Evolutionary conservation across 2,113 vertebrate species (phyloP).

Genomic region (Ceratotherium simum): DNA sequence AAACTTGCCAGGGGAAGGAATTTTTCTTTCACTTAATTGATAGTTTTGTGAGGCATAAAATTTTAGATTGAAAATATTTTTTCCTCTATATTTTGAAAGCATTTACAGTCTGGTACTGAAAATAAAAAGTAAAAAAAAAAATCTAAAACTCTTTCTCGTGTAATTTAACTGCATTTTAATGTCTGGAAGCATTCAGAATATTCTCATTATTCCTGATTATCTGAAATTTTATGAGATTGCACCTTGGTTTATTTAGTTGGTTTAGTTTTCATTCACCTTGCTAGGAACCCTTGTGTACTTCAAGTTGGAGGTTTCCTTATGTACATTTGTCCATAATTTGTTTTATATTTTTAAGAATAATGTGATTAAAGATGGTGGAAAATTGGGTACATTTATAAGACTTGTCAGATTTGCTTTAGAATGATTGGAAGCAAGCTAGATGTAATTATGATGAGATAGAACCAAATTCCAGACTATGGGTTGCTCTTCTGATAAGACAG

Average conservation of each 20-base stretch:
- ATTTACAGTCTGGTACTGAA: not conserved
- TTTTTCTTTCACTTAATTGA: not conserved
- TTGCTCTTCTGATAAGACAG: not conserved
- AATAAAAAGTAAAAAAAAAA: not conserved
- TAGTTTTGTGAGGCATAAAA: not conserved
- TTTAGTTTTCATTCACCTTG: not conserved
- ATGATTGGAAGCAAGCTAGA: not conserved
- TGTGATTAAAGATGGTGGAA: not conserved
- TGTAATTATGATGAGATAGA: not conserved
- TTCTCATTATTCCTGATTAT: not conserved
- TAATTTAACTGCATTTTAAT: not conserved
- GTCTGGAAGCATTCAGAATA: not conserved
- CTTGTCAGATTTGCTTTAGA: not conserved
- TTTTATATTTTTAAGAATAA: not conserved
- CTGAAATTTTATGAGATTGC: not conserved
- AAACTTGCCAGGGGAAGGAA: accelerated
- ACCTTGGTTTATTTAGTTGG: not conserved
- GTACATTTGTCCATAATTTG: not conserved
- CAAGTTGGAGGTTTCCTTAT: not conserved
- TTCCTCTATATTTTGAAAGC: not conserved
- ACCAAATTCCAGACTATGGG: not conserved
- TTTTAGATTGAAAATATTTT: not conserved
- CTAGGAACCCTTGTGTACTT: not conserved
- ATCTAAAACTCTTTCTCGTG: not conserved
- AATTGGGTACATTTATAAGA: not conserved